phyloP scores from a whole-genome alignment of 2,888 invertebrate species.

The Diarsia brunnea region DNA sequence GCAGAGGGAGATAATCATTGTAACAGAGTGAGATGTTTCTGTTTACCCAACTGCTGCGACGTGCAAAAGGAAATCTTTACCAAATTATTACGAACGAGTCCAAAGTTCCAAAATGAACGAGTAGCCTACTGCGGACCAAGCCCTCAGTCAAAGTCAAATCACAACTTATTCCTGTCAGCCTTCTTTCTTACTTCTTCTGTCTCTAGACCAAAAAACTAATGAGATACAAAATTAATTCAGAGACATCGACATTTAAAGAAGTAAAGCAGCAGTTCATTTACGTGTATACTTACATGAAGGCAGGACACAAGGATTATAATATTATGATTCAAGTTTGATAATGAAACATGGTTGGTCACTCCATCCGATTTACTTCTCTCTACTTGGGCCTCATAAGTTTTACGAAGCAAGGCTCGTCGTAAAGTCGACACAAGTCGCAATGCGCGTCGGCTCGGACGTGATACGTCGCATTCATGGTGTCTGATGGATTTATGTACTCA shows the following conservation, averaged over 20 bases:
- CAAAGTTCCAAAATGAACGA: too few species aligned
- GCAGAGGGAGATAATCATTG: not conserved
- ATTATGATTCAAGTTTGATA: not conserved
- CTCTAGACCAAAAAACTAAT: not conserved
- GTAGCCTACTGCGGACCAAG: not conserved
- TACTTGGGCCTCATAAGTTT: conserved; percentile 74
- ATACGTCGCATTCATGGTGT: conserved; percentile 82
- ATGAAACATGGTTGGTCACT: not conserved
- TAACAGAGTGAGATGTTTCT: not conserved
- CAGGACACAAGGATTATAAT: not conserved
- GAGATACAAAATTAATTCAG: too few species aligned
- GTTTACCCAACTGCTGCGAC: not conserved
- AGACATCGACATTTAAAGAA: not conserved
- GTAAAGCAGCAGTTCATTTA: too few species aligned
- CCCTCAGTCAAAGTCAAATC: not conserved
- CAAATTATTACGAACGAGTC: not conserved
- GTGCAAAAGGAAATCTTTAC: too few species aligned
- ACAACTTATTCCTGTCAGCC: not conserved
- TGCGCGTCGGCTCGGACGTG: conserved; percentile 82
- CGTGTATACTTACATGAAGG: too few species aligned
- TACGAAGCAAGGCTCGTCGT: conserved; percentile 83
- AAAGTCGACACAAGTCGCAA: conserved; percentile 78
- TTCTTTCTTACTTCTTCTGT: not conserved
- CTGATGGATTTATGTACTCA: conserved; percentile 84
- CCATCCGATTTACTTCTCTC: not conserved